Evolutionary conservation across 2,888 invertebrate species (phyloP), one percentile per base, ranked within the genome.

Genomic region (Eucriotettix oculatus): DNA sequence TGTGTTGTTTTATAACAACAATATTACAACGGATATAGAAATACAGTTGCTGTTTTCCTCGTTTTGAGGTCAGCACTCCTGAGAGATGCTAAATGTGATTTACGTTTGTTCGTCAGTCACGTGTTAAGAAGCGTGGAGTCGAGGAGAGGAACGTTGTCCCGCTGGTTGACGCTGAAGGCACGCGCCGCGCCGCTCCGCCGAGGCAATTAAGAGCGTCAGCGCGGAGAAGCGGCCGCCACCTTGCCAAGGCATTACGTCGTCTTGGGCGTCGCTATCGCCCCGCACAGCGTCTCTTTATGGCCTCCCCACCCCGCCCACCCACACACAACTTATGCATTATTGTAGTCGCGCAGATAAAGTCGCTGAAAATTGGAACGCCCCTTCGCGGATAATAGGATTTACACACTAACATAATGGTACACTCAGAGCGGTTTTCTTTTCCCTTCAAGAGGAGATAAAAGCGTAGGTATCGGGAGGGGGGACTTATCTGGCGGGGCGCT

Each of bases 311-410:
- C 29, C 29, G 29, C 29, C 29, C 29, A 29, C 29, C 29, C 14
- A 48, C 14, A 14, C 48, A n/a, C 48, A 48, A 48, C 48, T 48
- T 48, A 48, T 48, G 48, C 48, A n/a, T 48, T 48, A 48, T 48
- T 48, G 48, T 48, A 48, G 14, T 12, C 48, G 42, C 41, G 40
- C 29, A 62, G 64, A 64, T 63, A 64, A 63, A 64, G 61, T 42
- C 57, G 61, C 56, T 61, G 63, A 64, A 64, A 63, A 63, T 63
- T 62, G 61, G 56, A 57, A 44, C 52, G 54, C 56, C 42, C 43
- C 56, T 43, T 58, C 54, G 44, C 54, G 62, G 60, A 64, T 65
- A 65, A 65, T 65, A 65, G 65, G 65, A 65, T 65, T 65, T 65
- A 64, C 64, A 64, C 62, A 61, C 60, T 61, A 61, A 63, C 65